Conservation (phyloP, 2,113 vertebrate genomes). For the Orycteropus afer region DNA sequence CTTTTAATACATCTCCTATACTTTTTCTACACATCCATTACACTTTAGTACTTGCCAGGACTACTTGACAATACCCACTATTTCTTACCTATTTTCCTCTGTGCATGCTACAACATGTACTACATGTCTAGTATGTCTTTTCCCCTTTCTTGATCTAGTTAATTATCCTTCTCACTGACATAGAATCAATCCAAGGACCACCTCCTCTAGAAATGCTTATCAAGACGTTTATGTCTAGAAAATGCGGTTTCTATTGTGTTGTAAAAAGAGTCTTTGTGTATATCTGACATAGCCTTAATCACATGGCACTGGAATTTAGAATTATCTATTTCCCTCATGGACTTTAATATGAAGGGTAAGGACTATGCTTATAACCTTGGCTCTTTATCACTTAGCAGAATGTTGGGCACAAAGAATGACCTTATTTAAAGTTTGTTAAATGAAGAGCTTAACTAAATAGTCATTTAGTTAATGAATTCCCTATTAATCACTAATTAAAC, state of each 20-base stretch:
- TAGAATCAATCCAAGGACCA: background rate
- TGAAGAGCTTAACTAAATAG: background rate
- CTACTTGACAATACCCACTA: background rate
- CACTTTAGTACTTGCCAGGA: too few relatives aligned
- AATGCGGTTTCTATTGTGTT: background rate
- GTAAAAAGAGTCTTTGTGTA: background rate
- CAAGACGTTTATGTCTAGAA: background rate
- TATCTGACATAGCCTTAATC: background rate
- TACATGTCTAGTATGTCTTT: background rate
- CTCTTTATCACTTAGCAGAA: background rate
- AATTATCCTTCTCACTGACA: background rate
- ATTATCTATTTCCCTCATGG: background rate
- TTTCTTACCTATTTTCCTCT: background rate
- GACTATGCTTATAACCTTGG: background rate
- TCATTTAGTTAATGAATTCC: background rate
- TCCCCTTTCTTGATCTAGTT: background rate
- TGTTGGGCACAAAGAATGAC: background rate
- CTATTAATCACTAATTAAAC: conserved; percentile 10
- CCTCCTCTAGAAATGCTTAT: background rate
- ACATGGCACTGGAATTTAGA: background rate
- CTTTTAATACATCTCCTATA: background rate
- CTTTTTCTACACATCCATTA: fast-evolving
- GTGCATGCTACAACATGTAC: fast-evolving
- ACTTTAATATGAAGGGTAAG: background rate
- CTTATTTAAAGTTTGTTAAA: background rate